Conservation (phyloP, 1,140 invertebrate genomes). For the Protaetia brevitarsis region DNA sequence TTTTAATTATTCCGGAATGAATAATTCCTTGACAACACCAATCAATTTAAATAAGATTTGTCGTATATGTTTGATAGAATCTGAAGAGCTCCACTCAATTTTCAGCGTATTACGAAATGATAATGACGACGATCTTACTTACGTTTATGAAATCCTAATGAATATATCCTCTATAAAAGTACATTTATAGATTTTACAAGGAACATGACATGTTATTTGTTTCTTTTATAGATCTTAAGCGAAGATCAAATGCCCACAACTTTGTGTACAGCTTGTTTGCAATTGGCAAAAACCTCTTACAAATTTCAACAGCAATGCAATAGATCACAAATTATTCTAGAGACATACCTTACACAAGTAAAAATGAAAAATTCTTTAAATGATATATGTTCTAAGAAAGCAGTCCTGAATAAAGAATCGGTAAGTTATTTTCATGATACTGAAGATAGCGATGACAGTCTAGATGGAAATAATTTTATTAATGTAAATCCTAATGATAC, state of each 20-base stretch:
- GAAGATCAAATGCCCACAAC: constrained; percentile 35
- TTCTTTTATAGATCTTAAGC: constrained; percentile 31
- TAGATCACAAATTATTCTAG: constrained; percentile 32
- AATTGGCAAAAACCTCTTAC: constrained; percentile 32
- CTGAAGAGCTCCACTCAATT: constrained; percentile 33
- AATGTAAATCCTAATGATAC: neutral
- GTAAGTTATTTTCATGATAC: neutral
- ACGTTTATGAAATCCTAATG: constrained; percentile 32
- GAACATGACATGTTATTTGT: neutral
- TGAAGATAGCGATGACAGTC: constrained; percentile 3
- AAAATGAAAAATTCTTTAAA: neutral
- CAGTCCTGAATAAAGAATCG: neutral
- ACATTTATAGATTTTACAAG: neutral
- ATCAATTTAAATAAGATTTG: constrained; percentile 34
- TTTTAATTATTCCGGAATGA: neutral
- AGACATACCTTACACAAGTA: constrained; percentile 28
- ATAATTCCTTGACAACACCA: neutral
- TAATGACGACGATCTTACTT: constrained; percentile 28
- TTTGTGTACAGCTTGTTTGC: constrained; percentile 36
- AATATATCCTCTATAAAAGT: constrained; percentile 41
- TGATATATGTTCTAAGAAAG: neutral
- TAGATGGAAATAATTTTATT: constrained; percentile 11
- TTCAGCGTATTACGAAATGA: constrained; percentile 33
- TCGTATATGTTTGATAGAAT: constrained; percentile 32
- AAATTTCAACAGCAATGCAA: constrained; percentile 40